phyloP scores from a whole-genome alignment of 2,797 vertebrate species.

The Myiotriccus ornatus region DNA sequence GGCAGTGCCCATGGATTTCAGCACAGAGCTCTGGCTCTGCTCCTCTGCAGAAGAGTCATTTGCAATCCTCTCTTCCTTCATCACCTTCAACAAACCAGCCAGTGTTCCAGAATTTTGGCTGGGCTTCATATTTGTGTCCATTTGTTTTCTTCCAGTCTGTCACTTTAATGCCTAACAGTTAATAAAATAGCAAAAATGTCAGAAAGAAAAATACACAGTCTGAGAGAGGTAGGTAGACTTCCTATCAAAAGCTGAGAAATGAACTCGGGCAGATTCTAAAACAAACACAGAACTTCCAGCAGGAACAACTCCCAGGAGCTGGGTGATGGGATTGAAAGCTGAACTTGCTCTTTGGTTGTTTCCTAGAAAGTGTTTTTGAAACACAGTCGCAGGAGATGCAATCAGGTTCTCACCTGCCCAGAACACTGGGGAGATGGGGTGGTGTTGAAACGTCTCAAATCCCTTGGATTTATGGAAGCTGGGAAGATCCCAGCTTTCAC shows the following conservation, averaged over 20 bases:
- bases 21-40: neutral
- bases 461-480: accelerated
- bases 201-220: slow-evolving; percentile 7
- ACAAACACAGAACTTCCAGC: neutral
- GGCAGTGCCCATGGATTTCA: neutral
- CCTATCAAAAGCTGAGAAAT: neutral
- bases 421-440: neutral
- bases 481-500: neutral
- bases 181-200: slow-evolving; percentile 21
- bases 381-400: accelerated
- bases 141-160: slow-evolving; percentile 16
- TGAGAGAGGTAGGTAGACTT: neutral
- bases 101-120: slow-evolving; percentile 7
- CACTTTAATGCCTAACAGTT: neutral
- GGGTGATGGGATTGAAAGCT: neutral
- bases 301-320: neutral
- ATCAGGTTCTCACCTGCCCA: neutral
- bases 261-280: neutral
- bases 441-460: neutral
- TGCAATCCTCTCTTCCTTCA: slow-evolving; percentile 18
- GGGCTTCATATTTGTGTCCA: neutral
- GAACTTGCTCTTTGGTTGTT: neutral
- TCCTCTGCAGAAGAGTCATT: neutral
- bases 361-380: neutral
- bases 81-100: neutral